phyloP scores from a whole-genome alignment of 2,888 invertebrate genomes.

The Autographa pulchrina region DNA sequence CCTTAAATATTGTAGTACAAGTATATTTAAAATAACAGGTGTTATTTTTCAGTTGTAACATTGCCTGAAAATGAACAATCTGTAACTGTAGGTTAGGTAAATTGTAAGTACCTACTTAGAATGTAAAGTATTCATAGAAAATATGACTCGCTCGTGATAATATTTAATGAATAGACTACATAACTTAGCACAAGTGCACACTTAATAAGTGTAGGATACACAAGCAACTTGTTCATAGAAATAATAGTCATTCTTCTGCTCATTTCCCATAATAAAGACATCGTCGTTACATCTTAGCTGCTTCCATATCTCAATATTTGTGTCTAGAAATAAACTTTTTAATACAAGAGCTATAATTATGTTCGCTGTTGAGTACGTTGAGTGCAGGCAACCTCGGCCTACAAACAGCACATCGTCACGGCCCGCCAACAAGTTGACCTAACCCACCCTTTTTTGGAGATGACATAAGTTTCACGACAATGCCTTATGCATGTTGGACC shows the following conservation, averaged over 20 bases:
- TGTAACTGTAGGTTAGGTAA: not conserved
- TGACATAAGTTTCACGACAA: conserved; percentile 61
- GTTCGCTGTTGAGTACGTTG: conserved; percentile 43
- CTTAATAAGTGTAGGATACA: not conserved
- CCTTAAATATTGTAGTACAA: no score
- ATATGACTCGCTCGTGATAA: not conserved
- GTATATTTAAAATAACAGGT: conserved; percentile 25
- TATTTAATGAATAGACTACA: not conserved
- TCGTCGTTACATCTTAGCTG: no score
- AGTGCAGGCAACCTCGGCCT: conserved; percentile 79
- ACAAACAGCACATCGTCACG: conserved; percentile 70
- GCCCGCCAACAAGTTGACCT: conserved; percentile 76
- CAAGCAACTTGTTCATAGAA: not conserved
- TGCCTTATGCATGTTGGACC: not conserved
- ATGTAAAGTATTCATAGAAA: not conserved
- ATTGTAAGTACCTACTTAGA: not conserved
- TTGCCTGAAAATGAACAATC: no score
- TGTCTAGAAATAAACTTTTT: conserved; percentile 4
- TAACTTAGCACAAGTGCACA: not conserved
- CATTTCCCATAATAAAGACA: no score
- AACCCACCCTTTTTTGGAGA: conserved; percentile 69
- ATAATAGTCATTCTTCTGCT: no score
- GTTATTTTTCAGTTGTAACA: not conserved
- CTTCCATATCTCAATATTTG: not conserved
- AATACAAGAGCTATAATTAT: conserved; percentile 8